Conservation (phyloP, 2,888 invertebrate genomes). For the Pyrochroa serraticornis region DNA sequence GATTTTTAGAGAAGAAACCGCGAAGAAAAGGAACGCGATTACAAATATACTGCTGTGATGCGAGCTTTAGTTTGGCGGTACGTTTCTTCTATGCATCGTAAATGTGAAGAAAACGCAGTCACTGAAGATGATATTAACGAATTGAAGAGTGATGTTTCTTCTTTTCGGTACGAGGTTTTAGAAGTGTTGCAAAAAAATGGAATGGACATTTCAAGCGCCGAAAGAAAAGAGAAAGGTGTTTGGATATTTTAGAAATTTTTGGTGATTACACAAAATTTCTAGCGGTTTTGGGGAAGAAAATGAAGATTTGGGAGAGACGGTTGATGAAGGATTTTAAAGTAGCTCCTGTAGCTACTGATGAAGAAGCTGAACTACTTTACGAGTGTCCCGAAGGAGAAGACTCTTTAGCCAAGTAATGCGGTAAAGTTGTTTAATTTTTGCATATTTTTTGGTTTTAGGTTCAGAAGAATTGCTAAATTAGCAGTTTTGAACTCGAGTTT, state of each 20-base stretch:
- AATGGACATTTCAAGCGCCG: slow-evolving; percentile 78
- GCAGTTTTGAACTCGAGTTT: slow-evolving; percentile 73
- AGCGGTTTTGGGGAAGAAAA: slow-evolving; percentile 78
- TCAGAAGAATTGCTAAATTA: slow-evolving; percentile 75
- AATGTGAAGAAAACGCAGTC: slow-evolving; percentile 81
- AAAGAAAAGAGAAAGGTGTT: slow-evolving; percentile 76
- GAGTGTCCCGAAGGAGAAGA: slow-evolving; percentile 62
- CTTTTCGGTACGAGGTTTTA: slow-evolving; percentile 88
- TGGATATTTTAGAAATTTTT: slow-evolving; percentile 17
- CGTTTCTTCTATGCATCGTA: slow-evolving; percentile 84
- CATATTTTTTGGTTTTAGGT: slow-evolving; percentile 56
- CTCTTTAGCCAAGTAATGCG: slow-evolving; percentile 61
- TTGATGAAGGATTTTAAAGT: slow-evolving; percentile 90
- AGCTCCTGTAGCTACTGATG: slow-evolving; percentile 71
- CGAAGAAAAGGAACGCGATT: slow-evolving; percentile 71
- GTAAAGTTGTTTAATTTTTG: background rate
- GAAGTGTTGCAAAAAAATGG: slow-evolving; percentile 89
- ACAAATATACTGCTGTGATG: slow-evolving; percentile 82
- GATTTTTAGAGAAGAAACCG: slow-evolving; percentile 60
- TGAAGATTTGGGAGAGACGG: slow-evolving; percentile 85
- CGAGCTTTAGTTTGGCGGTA: slow-evolving; percentile 91
- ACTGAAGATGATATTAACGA: slow-evolving; percentile 95
- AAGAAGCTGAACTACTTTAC: slow-evolving; percentile 58
- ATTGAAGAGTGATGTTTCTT: slow-evolving; percentile 90
- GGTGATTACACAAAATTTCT: slow-evolving; percentile 27